Percentiles rank a stretch among this genome's conserved stretches.
Evolutionary conservation across 2,888 invertebrate species (phyloP).

Genomic region (Hirtodrosophila alboralis): DNA sequence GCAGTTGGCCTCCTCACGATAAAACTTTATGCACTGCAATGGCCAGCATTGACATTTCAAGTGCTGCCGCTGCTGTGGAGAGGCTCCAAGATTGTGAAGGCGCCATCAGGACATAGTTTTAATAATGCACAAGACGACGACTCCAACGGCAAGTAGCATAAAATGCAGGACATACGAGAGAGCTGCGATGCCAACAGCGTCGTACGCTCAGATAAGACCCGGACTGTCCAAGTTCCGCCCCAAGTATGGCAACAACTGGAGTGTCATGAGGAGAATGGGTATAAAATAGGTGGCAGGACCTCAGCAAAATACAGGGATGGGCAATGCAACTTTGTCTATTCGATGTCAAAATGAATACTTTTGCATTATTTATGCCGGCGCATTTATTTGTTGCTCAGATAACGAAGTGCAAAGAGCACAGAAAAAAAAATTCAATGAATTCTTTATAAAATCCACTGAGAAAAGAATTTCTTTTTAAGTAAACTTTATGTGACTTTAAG

Average conservation of each 20-base stretch:
- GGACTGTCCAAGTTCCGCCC: constrained; percentile 60
- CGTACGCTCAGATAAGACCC: constrained; percentile 50
- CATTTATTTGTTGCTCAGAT: constrained; percentile 74
- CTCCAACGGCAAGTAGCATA: constrained; percentile 66
- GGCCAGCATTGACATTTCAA: constrained; percentile 80
- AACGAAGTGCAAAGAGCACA: constrained; percentile 52
- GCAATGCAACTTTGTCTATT: constrained; percentile 76
- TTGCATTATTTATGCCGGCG: constrained; percentile 75
- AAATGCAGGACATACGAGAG: constrained; percentile 81
- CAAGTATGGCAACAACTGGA: constrained; percentile 26
- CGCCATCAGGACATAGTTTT: constrained; percentile 77
- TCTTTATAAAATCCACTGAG: constrained; percentile 21
- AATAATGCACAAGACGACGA: constrained; percentile 80
- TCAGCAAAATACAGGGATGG: constrained; percentile 46
- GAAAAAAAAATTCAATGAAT: constrained; percentile 21
- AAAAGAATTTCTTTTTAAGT: constrained; percentile 1
- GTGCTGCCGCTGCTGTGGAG: constrained; percentile 42
- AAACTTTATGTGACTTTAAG: constrained; percentile 24
- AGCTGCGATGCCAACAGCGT: constrained; percentile 28
- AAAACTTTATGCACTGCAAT: constrained; percentile 77
- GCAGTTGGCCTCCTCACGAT: constrained; percentile 47
- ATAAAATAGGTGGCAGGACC: constrained; percentile 28
- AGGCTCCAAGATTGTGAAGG: constrained; percentile 35
- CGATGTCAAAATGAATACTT: constrained; percentile 81
- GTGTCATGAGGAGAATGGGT: constrained; percentile 8